Evolutionary conservation across 2,888 invertebrate species (phyloP), one percentile per base, ranked within the genome.

Genomic region (Choreutis nemorana): DNA sequence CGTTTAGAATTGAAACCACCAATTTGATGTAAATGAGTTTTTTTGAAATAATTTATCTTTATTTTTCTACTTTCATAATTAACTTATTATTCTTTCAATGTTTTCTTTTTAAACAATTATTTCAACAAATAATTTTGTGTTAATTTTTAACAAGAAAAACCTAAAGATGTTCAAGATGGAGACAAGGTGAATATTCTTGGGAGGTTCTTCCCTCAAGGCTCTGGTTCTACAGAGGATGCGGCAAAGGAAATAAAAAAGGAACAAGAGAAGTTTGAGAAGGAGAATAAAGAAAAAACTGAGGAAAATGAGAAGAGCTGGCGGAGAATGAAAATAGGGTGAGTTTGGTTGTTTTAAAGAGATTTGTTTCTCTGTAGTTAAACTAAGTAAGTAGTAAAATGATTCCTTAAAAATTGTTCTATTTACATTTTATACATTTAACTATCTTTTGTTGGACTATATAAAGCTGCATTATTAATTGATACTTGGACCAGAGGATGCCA

Each of bases 221-320:
- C 80, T 0, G 48, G 68, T 2, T 51, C 40, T 18, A 39, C 51
- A 10, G 68, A 67, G 16, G 68, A 79, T 28, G n/a, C n/a, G n/a
- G 63, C 78, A 23, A 72, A 77, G 36, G 75, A 81, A 37, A 71
- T 82, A 13, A 75, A 82, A 40, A 72, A 79, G 26, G 82, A 83
- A 36, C 83, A 84, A 30, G 77, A 80, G 35, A 58, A 58, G 22
- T 75, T 81, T 51, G 81, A 83, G 31, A 81, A 84, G 35, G 77
- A 81, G 39, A 70, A 70, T 24, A 70, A 80, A 38, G 81, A 83
- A 37, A 78, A 81, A 57, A 42, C 73, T 42, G 58, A 87, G 45
- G 84, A 85, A 47, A 83, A 86, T 50, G 85, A 88, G 44, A 85
- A 84, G 29, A 85, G 87, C 42, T 87, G 87, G 84, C 83, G 80